phyloP scores from a whole-genome alignment of 2,888 invertebrate species.

The Orthosia gothica region DNA sequence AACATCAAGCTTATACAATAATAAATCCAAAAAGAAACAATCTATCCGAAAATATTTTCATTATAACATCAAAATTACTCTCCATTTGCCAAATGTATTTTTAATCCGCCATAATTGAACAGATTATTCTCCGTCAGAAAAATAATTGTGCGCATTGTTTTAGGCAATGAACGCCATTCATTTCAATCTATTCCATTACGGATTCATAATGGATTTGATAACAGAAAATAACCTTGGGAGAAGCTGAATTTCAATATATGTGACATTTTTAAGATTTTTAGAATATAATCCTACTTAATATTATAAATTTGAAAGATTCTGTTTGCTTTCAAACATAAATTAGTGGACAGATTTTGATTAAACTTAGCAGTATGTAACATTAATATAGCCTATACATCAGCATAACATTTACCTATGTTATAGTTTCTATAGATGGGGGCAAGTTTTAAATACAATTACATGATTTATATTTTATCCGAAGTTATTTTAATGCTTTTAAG shows the following conservation, averaged over 20 bases:
- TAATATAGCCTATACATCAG: too few species aligned
- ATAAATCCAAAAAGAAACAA: conserved; percentile 17
- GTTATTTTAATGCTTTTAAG: too few species aligned
- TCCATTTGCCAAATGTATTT: conserved; percentile 55
- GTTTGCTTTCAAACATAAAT: too few species aligned
- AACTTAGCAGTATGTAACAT: too few species aligned
- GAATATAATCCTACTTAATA: too few species aligned
- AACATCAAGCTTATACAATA: background rate
- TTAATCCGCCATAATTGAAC: conserved; percentile 54
- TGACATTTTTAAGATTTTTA: background rate
- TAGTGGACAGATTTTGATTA: too few species aligned
- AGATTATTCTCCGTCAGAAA: conserved; percentile 51
- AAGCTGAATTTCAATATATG: background rate
- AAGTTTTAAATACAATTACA: too few species aligned
- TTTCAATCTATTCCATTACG: conserved; percentile 43
- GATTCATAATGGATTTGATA: conserved; percentile 41
- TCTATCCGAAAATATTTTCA: conserved; percentile 22
- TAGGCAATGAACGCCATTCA: conserved; percentile 51
- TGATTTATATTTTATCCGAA: too few species aligned
- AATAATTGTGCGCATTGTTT: conserved; percentile 60
- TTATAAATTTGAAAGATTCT: too few species aligned
- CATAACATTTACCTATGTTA: too few species aligned
- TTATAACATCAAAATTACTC: conserved; percentile 38
- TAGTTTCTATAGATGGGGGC: too few species aligned
- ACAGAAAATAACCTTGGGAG: conserved; percentile 13